Percentiles rank a stretch among this genome's conserved stretches.
These are phyloP conservation scores for Tangara arthus DNA, from an alignment of 2,797 vertebrate species.

Conservation along the genomic window DNA sequence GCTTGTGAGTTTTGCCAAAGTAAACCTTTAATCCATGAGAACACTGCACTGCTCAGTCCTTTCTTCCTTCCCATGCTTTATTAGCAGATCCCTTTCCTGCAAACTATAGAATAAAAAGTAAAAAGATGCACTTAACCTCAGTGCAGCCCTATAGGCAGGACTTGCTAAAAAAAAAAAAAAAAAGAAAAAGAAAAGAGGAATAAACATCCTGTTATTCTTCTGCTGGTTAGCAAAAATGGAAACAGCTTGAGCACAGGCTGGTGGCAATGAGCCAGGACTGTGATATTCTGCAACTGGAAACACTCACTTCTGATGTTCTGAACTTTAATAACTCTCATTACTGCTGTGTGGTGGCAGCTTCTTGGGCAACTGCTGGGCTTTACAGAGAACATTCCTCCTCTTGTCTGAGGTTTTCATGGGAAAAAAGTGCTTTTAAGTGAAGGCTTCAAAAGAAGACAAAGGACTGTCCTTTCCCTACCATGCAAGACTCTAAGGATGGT, in stretches of 20 bases:
- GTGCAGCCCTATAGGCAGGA: background rate
- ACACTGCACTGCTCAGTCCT: background rate
- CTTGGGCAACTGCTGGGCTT: background rate
- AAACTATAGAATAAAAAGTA: background rate
- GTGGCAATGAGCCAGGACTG: background rate
- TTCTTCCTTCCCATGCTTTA: background rate
- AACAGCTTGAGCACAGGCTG: background rate
- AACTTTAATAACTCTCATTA: background rate
- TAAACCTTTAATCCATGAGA: slow-evolving; percentile 16
- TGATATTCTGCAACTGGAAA: background rate
- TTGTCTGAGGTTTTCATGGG: background rate
- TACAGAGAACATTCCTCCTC: background rate
- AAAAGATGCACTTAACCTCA: background rate
- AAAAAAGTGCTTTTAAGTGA: background rate
- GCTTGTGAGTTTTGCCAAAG: slow-evolving; percentile 4
- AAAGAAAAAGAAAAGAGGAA: background rate
- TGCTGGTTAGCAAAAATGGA: background rate
- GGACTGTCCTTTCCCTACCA: background rate
- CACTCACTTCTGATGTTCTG: background rate
- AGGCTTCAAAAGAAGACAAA: background rate
- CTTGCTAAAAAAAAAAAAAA: background rate
- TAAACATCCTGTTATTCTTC: background rate
- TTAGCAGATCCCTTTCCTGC: background rate
- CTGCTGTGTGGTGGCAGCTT: background rate
- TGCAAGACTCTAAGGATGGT: background rate